These are phyloP conservation scores for Tupiocoris notatus DNA, from an alignment of 2,888 invertebrate genomes.

Conservation along the genomic window DNA sequence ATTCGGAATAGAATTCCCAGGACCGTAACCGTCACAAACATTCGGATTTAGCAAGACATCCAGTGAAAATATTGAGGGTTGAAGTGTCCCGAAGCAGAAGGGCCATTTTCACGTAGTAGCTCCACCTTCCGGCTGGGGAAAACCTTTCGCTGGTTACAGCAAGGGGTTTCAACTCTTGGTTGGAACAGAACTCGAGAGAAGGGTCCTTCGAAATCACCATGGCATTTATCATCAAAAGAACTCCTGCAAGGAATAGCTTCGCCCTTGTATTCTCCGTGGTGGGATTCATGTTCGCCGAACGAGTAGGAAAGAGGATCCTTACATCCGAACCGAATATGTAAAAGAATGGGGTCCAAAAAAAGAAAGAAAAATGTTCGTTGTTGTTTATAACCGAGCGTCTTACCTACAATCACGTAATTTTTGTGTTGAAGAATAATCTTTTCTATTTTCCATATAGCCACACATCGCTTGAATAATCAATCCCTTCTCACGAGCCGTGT, in stretches of 20 bases:
- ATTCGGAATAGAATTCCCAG: neutral
- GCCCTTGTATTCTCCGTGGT: neutral
- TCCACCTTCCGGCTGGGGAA: neutral
- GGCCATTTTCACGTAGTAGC: neutral
- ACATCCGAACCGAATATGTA: neutral
- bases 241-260: neutral
- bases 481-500: too few relatives aligned
- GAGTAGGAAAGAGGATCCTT: neutral
- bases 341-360: too few relatives aligned
- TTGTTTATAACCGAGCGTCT: too few relatives aligned
- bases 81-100: neutral
- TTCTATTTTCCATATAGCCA: too few relatives aligned
- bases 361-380: too few relatives aligned
- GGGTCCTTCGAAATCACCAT: neutral
- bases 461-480: too few relatives aligned
- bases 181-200: neutral
- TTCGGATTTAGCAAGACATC: neutral
- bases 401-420: too few relatives aligned
- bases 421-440: too few relatives aligned
- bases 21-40: neutral
- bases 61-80: neutral
- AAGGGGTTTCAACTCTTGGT: too few relatives aligned
- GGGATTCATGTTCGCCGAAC: neutral
- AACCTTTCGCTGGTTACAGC: neutral
- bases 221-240: neutral